These are phyloP conservation scores for Coreius guichenoti DNA, from an alignment of 2,797 vertebrate genomes.

Conservation along the genomic window DNA sequence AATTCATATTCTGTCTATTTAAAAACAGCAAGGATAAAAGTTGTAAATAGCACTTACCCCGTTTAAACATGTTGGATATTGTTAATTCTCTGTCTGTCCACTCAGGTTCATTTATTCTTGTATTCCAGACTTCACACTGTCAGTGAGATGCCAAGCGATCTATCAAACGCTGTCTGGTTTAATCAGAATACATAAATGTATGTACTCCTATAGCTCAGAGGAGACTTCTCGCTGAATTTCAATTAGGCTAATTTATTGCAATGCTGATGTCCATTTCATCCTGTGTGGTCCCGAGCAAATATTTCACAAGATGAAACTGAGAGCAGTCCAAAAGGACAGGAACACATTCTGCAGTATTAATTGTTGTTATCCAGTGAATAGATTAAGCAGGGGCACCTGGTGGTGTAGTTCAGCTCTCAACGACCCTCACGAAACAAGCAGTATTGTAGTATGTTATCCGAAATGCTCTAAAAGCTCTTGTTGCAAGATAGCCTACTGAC, in stretches of 20 bases:
- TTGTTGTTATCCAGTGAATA: slow-evolving; percentile 31
- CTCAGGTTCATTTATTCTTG: slow-evolving; percentile 78
- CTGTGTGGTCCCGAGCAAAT: slow-evolving; percentile 65
- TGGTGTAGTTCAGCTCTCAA: slow-evolving; percentile 18
- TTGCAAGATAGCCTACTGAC: background rate
- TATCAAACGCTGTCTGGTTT: slow-evolving; percentile 34
- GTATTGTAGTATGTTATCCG: slow-evolving; percentile 4
- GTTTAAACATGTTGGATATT: slow-evolving; percentile 82
- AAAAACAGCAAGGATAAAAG: slow-evolving; percentile 47
- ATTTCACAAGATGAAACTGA: slow-evolving; percentile 45
- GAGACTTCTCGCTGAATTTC: slow-evolving; percentile 53
- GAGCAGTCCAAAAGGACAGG: slow-evolving; percentile 53
- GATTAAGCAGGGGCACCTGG: slow-evolving; percentile 30
- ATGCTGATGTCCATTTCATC: slow-evolving; percentile 48
- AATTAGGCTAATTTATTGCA: slow-evolving; percentile 38
- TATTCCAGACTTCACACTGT: slow-evolving; percentile 72
- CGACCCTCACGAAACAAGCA: slow-evolving; percentile 2
- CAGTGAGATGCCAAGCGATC: slow-evolving; percentile 21
- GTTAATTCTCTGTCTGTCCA: slow-evolving; percentile 68
- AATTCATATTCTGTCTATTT: slow-evolving; percentile 8
- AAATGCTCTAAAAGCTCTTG: slow-evolving; percentile 1
- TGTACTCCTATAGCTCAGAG: slow-evolving; percentile 44
- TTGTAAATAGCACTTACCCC: slow-evolving; percentile 73
- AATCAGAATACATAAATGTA: slow-evolving; percentile 36
- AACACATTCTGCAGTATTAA: slow-evolving; percentile 47